A percentile compares a stretch with the other conserved stretches of the same genome.
Conservation (phyloP, 2,797 vertebrate species). For the Stomatorhinus walkeri region DNA sequence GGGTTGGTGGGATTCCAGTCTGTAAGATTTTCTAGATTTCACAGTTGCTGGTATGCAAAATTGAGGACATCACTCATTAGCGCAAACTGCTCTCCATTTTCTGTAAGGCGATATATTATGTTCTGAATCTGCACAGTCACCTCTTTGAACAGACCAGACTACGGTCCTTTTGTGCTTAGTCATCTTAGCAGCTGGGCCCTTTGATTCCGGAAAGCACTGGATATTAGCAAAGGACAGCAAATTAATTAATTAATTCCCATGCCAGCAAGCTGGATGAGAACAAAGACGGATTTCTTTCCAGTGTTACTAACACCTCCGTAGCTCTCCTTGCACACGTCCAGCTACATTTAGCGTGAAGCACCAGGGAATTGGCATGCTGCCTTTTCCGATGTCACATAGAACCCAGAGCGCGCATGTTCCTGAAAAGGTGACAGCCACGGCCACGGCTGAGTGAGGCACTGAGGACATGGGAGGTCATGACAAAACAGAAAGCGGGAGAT, state of each 20-base stretch:
- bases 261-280: constrained; percentile 19
- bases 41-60: background rate
- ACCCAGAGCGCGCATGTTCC: background rate
- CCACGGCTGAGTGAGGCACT: background rate
- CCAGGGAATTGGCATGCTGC: background rate
- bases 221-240: constrained; percentile 48
- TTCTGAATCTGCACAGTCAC: background rate
- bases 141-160: background rate
- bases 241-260: constrained; percentile 51
- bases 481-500: background rate
- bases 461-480: background rate
- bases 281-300: background rate
- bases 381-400: background rate
- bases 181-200: background rate
- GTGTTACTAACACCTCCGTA: background rate
- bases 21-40: background rate
- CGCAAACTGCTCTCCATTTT: background rate
- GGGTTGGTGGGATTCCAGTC: background rate
- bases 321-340: background rate
- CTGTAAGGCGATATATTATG: background rate
- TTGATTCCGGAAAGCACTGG: background rate
- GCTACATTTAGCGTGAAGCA: background rate
- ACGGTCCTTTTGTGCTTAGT: background rate
- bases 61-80: background rate
- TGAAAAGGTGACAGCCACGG: background rate